Conservation (phyloP, 2,113 vertebrate species). For the Xiphophorus couchianus region DNA sequence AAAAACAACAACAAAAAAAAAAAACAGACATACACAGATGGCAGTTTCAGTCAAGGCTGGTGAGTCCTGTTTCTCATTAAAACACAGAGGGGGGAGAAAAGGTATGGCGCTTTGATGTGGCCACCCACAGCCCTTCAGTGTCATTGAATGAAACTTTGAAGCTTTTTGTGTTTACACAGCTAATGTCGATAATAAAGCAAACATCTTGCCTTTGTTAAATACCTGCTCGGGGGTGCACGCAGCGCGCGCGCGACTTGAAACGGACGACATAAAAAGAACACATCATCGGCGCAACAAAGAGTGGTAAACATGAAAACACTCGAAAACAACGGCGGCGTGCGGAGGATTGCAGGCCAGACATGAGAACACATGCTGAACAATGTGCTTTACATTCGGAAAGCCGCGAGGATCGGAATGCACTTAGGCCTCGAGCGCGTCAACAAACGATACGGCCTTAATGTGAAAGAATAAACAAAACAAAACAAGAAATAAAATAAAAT, state of each 20-base stretch:
- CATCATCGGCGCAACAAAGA: conserved; percentile 38
- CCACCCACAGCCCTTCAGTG: conserved; percentile 80
- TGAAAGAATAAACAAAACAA: background rate
- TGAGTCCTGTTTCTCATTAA: conserved; percentile 84
- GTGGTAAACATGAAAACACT: conserved; percentile 55
- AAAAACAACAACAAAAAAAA: conserved; percentile 14
- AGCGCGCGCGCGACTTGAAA: conserved; percentile 2
- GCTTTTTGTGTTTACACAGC: conserved; percentile 75
- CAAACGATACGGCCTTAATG: conserved; percentile 44
- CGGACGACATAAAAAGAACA: conserved; percentile 53
- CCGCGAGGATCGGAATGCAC: conserved; percentile 41
- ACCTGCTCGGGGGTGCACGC: conserved; percentile 48
- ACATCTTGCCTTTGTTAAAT: conserved; percentile 82
- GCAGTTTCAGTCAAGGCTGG: conserved; percentile 81
- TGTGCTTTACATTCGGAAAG: conserved; percentile 36
- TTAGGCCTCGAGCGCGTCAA: conserved; percentile 51
- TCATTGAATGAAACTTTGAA: conserved; percentile 80
- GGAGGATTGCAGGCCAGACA: conserved; percentile 34
- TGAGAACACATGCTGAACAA: conserved; percentile 53
- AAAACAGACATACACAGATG: conserved; percentile 72
- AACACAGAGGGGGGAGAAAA: conserved; percentile 66
- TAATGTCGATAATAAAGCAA: conserved; percentile 79
- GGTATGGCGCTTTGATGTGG: conserved; percentile 83
- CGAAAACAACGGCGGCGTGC: conserved; percentile 34
- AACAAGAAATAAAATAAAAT: background rate